Evolutionary conservation across 2,797 vertebrate genomes (phyloP).

Genomic region (Dendrocincla tyrannina): DNA sequence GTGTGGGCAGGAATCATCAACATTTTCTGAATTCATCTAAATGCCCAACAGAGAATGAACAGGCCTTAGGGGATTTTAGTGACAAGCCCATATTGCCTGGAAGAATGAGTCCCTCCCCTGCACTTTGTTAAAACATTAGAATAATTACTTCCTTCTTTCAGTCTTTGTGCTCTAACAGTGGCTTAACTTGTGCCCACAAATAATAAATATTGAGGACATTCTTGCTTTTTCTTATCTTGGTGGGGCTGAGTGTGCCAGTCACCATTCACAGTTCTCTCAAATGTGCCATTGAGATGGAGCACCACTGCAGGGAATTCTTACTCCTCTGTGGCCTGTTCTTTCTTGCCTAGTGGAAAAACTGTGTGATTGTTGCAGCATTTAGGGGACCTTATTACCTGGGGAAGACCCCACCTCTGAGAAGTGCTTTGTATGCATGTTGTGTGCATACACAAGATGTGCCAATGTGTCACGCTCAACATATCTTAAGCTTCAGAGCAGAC

Average conservation of each 20-base stretch:
- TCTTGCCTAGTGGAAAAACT: neutral
- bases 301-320: neutral
- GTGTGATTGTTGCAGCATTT: neutral
- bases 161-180: neutral
- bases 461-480: no score
- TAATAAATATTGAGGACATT: neutral
- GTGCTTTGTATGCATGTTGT: neutral
- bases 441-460: neutral
- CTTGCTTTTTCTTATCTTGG: neutral
- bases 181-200: neutral
- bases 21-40: conserved; percentile 29
- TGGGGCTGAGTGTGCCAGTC: accelerated
- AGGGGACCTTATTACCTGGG: neutral
- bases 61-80: neutral
- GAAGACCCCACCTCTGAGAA: neutral
- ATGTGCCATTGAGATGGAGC: neutral
- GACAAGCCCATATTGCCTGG: neutral
- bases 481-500: neutral
- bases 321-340: neutral
- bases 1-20: neutral
- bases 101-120: neutral
- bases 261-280: neutral
- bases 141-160: neutral
- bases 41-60: neutral
- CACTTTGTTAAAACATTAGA: neutral